These are phyloP conservation scores for Pollicipes pollicipes DNA, from an alignment of 1,140 invertebrate genomes.

Conservation along the genomic window DNA sequence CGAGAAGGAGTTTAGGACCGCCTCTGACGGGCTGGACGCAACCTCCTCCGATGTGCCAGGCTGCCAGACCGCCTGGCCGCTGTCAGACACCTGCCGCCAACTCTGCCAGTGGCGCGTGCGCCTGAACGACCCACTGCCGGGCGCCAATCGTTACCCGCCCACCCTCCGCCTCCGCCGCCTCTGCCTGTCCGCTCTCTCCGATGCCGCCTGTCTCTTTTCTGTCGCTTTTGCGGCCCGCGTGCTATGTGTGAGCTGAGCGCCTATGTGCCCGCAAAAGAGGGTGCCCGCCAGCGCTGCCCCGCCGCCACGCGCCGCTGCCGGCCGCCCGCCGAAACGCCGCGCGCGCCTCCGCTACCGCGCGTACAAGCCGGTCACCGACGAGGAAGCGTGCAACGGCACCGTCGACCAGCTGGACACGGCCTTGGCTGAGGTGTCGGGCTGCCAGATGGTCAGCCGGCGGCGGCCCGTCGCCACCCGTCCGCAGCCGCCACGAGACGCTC, in stretches of 20 bases:
- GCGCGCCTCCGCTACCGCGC: too few relatives aligned
- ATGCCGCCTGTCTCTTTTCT: not conserved
- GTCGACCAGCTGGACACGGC: conserved; percentile 97
- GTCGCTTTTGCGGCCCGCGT: not conserved
- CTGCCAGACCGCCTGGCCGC: conserved; percentile 44
- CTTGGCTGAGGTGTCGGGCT: conserved; percentile 89
- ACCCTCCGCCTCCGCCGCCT: conserved; percentile 3
- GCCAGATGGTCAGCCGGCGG: conserved; percentile 31
- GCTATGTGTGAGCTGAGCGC: not conserved
- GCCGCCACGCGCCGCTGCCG: not conserved
- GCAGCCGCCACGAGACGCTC: too few relatives aligned
- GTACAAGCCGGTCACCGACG: conserved; percentile 97
- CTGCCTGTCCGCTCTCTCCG: not conserved
- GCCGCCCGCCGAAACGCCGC: too few relatives aligned
- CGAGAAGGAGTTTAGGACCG: conserved; percentile 93
- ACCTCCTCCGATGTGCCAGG: conserved; percentile 86
- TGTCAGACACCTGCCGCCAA: too few relatives aligned
- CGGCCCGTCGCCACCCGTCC: too few relatives aligned
- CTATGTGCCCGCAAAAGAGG: not conserved
- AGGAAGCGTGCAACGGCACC: conserved; percentile 98
- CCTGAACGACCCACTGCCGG: not conserved
- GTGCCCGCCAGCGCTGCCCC: too few relatives aligned
- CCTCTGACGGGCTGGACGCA: conserved; percentile 90
- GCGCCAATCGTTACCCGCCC: not conserved
- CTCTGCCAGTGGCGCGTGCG: too few relatives aligned